phyloP scores from a whole-genome alignment of 2,888 invertebrate genomes.

The Aphodius sticticus region DNA sequence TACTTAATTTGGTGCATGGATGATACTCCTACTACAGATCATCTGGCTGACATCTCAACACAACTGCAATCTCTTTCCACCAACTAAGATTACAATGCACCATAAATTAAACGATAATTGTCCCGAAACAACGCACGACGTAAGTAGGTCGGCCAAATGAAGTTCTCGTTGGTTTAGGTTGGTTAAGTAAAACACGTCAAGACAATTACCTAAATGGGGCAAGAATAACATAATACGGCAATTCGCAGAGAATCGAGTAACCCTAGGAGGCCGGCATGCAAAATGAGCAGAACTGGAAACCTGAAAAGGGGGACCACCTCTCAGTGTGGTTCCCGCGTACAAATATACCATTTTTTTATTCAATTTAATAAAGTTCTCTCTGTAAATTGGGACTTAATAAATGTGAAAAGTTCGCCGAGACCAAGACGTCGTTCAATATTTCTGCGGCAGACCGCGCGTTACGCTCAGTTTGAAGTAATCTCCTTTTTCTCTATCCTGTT shows the following conservation, averaged over 20 bases:
- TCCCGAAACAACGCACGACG: neutral
- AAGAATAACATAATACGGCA: neutral
- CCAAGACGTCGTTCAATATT: neutral
- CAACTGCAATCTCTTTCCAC: neutral
- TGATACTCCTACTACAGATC: too few species aligned
- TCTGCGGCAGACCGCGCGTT: neutral
- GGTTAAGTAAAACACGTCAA: neutral
- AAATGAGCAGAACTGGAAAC: neutral
- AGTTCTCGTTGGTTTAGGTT: neutral
- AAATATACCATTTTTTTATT: conserved; percentile 4
- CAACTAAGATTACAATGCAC: neutral
- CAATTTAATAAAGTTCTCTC: neutral
- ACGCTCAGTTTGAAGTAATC: neutral
- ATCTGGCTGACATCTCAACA: too few species aligned
- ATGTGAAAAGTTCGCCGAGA: neutral
- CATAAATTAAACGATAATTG: neutral
- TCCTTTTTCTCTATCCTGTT: neutral
- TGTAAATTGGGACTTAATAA: neutral
- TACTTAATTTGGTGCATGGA: too few species aligned
- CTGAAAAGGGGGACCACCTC: neutral
- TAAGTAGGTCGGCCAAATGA: neutral
- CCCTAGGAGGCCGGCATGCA: neutral
- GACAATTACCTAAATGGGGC: neutral
- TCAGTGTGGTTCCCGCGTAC: neutral
- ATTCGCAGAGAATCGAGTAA: neutral